A percentile compares a stretch with the other conserved stretches of the same genome.
Evolutionary conservation across 2,797 vertebrate species (phyloP).

Genomic region (Tokudaia tokunoshimensis): DNA sequence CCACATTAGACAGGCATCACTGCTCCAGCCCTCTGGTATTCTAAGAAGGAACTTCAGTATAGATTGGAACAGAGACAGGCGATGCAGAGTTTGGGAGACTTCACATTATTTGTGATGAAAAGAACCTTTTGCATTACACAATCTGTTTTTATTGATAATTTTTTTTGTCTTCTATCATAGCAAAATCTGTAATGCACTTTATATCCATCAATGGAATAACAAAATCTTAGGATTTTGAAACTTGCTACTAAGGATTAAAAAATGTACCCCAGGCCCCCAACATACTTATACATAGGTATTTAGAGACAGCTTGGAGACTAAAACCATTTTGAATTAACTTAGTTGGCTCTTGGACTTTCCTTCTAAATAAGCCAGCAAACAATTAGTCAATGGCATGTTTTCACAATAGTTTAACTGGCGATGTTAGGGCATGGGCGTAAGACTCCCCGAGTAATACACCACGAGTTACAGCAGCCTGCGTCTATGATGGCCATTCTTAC

Average conservation of each 20-base stretch:
- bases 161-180: constrained; percentile 48
- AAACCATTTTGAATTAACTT: constrained; percentile 69
- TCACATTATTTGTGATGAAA: not conserved
- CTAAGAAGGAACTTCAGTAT: not conserved
- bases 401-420: constrained; percentile 63
- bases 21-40: not conserved
- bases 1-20: not conserved
- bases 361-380: constrained; percentile 59
- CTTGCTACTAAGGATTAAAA: constrained; percentile 66
- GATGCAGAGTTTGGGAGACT: not conserved
- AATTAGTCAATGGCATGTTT: constrained; percentile 70
- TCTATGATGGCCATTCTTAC: not conserved
- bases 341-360: constrained; percentile 66
- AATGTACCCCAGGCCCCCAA: constrained; percentile 44
- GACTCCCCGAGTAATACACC: constrained; percentile 38
- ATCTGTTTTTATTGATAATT: constrained; percentile 62
- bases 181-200: constrained; percentile 1
- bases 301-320: constrained; percentile 71
- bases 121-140: not conserved
- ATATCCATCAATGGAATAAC: constrained; percentile 25
- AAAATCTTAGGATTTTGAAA: constrained; percentile 69
- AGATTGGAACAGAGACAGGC: not conserved
- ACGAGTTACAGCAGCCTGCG: constrained; percentile 16
- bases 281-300: constrained; percentile 74
- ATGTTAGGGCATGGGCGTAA: not conserved